phyloP scores from a whole-genome alignment of 2,888 invertebrate genomes.

The Dasypogon diadema region DNA sequence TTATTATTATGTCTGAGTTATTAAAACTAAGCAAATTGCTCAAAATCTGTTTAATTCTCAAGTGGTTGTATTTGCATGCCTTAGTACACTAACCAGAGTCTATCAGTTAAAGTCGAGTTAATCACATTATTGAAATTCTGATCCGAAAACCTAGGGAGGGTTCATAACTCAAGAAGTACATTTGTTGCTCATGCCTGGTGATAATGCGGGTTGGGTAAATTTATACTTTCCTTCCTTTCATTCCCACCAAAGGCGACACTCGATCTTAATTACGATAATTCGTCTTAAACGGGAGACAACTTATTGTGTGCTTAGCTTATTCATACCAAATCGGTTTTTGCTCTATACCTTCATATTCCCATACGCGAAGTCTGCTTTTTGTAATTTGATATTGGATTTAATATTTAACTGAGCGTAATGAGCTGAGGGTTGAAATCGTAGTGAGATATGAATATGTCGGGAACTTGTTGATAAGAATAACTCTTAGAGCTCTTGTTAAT shows the following conservation, averaged over 20 bases:
- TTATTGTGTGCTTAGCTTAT: constrained; percentile 28
- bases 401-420: constrained; percentile 7
- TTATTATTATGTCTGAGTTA: too few relatives aligned
- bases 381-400: constrained; percentile 4
- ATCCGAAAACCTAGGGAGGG: not conserved
- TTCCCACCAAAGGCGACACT: constrained; percentile 26
- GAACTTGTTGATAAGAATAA: constrained; percentile 8
- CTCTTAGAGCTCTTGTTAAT: too few relatives aligned
- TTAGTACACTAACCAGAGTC: too few relatives aligned
- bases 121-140: too few relatives aligned
- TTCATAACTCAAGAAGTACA: not conserved
- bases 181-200: not conserved
- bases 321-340: constrained; percentile 1
- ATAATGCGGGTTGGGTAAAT: not conserved
- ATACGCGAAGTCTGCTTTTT: not conserved
- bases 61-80: too few relatives aligned
- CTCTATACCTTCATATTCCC: not conserved
- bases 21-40: too few relatives aligned
- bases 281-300: constrained; percentile 36
- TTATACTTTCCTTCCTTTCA: not conserved
- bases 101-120: too few relatives aligned
- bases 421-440: constrained; percentile 1
- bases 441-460: constrained; percentile 4
- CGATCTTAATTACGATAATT: constrained; percentile 47
- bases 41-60: too few relatives aligned